Base-by-base conservation (phyloP, 2,797 vertebrate species). In the Galaxias olidus region DNA sequence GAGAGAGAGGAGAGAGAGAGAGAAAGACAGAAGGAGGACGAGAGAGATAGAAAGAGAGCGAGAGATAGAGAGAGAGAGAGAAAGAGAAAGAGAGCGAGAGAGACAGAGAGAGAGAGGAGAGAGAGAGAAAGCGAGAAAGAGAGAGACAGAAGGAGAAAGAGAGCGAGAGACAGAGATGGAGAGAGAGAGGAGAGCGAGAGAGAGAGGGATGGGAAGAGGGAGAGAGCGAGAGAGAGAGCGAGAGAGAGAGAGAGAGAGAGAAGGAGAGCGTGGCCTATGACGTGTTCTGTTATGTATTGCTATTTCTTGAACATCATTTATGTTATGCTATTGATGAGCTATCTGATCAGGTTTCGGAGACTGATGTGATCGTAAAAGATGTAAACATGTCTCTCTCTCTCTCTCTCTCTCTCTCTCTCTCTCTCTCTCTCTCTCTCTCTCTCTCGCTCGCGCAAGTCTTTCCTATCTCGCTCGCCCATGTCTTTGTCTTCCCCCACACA, bases 81-180 rank as follows among this genome's bases (percentile, higher is more conserved):
- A 45, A 15, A 30, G 15, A 54, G 40, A 51, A 15, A 52, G 50
- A 15, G 50, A 15, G 17, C 17, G 15, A 52, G 50, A 52, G 50
- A 18, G 50, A 52, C 14, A 57, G 63, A 69, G 59, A 46, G 45
- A 62, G 45, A 54, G 44, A 61, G 51, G 54, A 18, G 48, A 40
- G 42, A 55, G 41, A 48, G 20, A 46, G 49, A 46, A 10, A 11
- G 45, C 54, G 58, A 49, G 15, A 52, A 46, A 41, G 40, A 68
- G 58, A 55, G 68, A 44, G 41, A 41, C 12, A 20, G 18, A 61
- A 45, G 9, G 54, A 65, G 48, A 60, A 46, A 15, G 42, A 49
- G 30, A 58, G 12, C 8, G 49, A 52, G 17, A 18, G 12, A 17
- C 1, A 18, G 15, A 51, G 50, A 17, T 3, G 15, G 50, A 17